Percentiles rank a stretch among this genome's conserved stretches.
Evolutionary conservation across 2,888 invertebrate genomes (phyloP).

Genomic region (Lasiommata megera): DNA sequence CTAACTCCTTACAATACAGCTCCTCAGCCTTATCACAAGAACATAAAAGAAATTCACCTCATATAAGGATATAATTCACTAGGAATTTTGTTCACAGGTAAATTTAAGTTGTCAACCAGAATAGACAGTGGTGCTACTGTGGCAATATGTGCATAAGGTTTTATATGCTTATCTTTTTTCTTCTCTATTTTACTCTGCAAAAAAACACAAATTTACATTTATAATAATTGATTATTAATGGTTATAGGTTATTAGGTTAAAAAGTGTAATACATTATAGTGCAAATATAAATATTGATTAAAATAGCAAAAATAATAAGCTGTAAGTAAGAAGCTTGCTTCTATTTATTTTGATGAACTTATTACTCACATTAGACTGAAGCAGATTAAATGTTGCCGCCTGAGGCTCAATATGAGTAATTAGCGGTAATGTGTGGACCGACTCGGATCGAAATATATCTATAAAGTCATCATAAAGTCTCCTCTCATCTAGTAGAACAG

Average conservation of each 20-base stretch:
- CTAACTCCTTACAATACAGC: too few relatives aligned
- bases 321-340: too few relatives aligned
- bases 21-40: not conserved
- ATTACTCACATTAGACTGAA: conserved; percentile 61
- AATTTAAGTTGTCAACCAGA: conserved; percentile 86
- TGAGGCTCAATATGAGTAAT: conserved; percentile 89
- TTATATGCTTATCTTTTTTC: conserved; percentile 38
- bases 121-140: conserved; percentile 88
- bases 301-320: too few relatives aligned
- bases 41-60: conserved; percentile 58
- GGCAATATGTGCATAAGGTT: conserved; percentile 89
- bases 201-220: conserved; percentile 15
- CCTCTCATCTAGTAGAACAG: conserved; percentile 81
- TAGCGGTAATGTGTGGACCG: conserved; percentile 84
- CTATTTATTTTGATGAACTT: too few relatives aligned
- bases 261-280: too few relatives aligned
- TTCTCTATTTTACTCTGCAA: conserved; percentile 48
- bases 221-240: too few relatives aligned
- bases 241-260: too few relatives aligned
- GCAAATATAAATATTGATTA: too few relatives aligned
- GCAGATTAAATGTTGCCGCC: conserved; percentile 87
- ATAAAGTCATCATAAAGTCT: conserved; percentile 77
- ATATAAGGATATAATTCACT: conserved; percentile 84
- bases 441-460: conserved; percentile 81
- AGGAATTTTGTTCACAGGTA: conserved; percentile 85